Evolutionary conservation across 2,113 vertebrate species (phyloP).

Genomic region (Cacatua alba): DNA sequence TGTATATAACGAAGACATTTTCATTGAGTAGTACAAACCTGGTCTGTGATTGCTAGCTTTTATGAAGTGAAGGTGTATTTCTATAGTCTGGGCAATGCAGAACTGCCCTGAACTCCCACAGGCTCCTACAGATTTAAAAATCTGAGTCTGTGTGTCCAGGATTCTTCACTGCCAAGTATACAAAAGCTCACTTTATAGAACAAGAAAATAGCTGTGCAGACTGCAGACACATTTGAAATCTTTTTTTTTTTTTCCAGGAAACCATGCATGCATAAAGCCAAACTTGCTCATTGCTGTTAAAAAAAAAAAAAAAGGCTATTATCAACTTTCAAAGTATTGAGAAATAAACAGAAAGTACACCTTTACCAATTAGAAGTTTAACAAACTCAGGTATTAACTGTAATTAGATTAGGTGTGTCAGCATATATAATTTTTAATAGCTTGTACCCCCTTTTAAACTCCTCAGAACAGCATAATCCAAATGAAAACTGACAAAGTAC

Average conservation of each 20-base stretch:
- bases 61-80: background rate
- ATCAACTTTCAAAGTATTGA: background rate
- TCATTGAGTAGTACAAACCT: background rate
- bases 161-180: background rate
- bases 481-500: background rate
- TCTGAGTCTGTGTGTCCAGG: background rate
- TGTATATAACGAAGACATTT: background rate
- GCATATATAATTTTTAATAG: background rate
- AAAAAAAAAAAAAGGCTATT: background rate
- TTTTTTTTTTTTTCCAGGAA: background rate
- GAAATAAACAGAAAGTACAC: background rate
- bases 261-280: background rate
- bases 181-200: background rate
- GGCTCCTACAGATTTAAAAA: background rate
- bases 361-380: background rate
- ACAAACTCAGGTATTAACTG: background rate
- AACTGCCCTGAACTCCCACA: background rate
- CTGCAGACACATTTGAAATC: background rate
- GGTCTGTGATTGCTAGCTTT: background rate
- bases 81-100: background rate
- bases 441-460: background rate
- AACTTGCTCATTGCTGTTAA: background rate
- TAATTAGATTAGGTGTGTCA: background rate
- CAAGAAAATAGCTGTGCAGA: background rate
- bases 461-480: background rate